phyloP scores from a whole-genome alignment of 2,113 vertebrate genomes.

The Talpa occidentalis region DNA sequence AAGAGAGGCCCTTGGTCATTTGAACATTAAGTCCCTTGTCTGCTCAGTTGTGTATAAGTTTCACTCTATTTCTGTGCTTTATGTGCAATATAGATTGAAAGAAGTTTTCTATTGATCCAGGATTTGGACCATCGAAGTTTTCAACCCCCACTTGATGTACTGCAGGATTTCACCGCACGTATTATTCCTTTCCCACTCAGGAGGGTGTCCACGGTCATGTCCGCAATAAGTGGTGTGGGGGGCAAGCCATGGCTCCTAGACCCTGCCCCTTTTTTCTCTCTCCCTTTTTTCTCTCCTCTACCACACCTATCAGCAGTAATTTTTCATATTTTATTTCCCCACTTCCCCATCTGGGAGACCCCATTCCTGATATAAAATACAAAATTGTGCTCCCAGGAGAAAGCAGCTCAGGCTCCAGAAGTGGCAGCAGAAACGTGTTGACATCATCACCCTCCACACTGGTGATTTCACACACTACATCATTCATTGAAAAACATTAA shows the following conservation, averaged over 20 bases:
- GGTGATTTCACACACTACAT: neutral
- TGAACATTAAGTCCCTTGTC: neutral
- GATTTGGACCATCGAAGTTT: neutral
- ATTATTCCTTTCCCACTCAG: neutral
- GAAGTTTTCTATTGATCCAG: neutral
- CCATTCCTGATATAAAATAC: neutral
- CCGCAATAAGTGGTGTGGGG: neutral
- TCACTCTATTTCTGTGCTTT: neutral
- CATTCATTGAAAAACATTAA: slow-evolving; percentile 53
- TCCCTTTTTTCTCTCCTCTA: neutral
- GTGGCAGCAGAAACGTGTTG: neutral
- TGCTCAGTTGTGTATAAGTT: neutral
- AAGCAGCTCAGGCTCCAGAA: no score
- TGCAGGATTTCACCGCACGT: neutral
- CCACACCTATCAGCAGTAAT: neutral
- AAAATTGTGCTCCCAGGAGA: neutral
- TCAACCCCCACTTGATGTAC: neutral
- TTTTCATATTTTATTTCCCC: neutral
- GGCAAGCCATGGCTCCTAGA: neutral
- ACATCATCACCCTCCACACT: neutral
- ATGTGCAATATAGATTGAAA: neutral
- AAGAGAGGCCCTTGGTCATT: neutral
- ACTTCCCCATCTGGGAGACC: neutral
- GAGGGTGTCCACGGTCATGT: accelerated
- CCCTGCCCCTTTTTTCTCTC: neutral